Percentiles rank a stretch among this genome's conserved stretches.
Conservation (phyloP, 1,140 invertebrate genomes). For the Notospermus geniculatus region DNA sequence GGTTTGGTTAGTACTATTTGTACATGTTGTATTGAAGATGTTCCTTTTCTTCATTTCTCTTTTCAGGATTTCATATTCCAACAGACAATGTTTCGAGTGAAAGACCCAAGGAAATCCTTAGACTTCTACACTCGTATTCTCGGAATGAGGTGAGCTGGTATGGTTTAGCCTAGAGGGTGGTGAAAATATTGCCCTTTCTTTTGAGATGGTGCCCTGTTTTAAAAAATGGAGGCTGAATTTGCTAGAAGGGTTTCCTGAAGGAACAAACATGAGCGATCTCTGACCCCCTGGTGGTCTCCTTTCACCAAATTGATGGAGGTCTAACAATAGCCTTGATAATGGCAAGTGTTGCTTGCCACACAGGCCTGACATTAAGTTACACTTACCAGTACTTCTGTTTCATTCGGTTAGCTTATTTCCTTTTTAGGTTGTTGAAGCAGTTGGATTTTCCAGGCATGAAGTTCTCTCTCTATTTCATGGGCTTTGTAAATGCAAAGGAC, state of each 20-base stretch:
- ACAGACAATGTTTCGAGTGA: constrained; percentile 94
- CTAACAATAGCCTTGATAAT: too few species aligned
- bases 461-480: constrained; percentile 92
- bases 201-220: too few species aligned
- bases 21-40: too few species aligned
- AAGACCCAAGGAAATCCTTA: constrained; percentile 81
- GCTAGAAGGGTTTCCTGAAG: too few species aligned
- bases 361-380: background rate
- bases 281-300: too few species aligned
- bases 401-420: constrained; percentile 1
- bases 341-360: too few species aligned
- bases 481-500: constrained; percentile 76
- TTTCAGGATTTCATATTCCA: constrained; percentile 80
- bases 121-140: constrained; percentile 88
- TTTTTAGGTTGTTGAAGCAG: constrained; percentile 71
- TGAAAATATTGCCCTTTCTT: too few species aligned
- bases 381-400: constrained; percentile 12
- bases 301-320: too few species aligned
- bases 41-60: constrained; percentile 14
- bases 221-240: too few species aligned
- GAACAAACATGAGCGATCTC: too few species aligned
- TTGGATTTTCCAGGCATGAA: constrained; percentile 85
- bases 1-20: too few species aligned
- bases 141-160: constrained; percentile 70
- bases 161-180: too few species aligned